Evolutionary conservation across 2,113 vertebrate species (phyloP).

Genomic region (Sphaerodactylus townsendi): DNA sequence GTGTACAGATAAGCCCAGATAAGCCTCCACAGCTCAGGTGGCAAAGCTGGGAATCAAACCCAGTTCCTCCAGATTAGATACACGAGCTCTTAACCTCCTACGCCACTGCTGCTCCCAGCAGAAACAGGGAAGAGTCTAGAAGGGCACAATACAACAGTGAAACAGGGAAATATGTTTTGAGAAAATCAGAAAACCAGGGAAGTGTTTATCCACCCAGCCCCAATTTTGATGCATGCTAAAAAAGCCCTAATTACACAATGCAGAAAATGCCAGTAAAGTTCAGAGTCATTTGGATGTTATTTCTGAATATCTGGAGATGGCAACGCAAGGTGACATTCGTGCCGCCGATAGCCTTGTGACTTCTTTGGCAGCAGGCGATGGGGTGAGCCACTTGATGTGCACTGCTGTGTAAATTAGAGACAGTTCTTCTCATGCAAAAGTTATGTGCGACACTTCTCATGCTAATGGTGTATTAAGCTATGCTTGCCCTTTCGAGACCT

Average conservation of each 20-base stretch:
- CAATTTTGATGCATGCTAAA: conserved; percentile 11
- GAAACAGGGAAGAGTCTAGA: too few relatives aligned
- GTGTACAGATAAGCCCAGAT: too few relatives aligned
- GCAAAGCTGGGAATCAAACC: too few relatives aligned
- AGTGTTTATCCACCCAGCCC: neutral
- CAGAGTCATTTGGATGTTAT: neutral
- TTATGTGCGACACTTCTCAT: neutral
- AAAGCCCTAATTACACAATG: neutral
- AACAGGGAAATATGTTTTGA: too few relatives aligned
- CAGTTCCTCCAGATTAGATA: too few relatives aligned
- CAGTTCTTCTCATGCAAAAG: neutral
- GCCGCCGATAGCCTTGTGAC: too few relatives aligned
- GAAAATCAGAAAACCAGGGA: too few relatives aligned
- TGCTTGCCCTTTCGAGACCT: conserved; percentile 23
- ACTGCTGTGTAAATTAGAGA: neutral
- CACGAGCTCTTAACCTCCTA: too few relatives aligned
- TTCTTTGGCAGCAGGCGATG: neutral
- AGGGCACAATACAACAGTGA: too few relatives aligned
- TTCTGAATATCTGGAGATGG: neutral
- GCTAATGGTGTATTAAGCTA: conserved; percentile 19
- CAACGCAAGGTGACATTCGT: neutral
- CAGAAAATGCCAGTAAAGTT: neutral
- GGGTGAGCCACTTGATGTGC: fast-evolving
- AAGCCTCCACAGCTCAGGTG: too few relatives aligned
- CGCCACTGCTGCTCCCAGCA: too few relatives aligned